Base-by-base conservation (phyloP, 1,140 invertebrate species). In the Charaxes varanes region DNA sequence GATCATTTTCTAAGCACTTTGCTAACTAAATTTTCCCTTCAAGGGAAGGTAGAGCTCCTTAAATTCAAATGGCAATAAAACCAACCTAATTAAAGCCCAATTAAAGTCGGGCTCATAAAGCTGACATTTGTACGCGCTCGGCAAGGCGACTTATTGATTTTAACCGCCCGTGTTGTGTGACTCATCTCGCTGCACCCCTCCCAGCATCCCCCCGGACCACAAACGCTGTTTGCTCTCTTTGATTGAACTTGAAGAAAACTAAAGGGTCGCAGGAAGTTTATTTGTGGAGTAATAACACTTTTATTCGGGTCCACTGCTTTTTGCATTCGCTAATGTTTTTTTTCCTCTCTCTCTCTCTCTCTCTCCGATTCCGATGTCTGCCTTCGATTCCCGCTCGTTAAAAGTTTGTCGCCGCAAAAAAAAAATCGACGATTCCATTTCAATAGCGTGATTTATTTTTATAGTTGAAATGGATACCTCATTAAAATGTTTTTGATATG, bases 221-320 rank as follows among this genome's bases (percentile, higher is more conserved):
- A 57, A 62, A 38, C 53, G 26, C 47, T 64, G 69, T 78, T 73
- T 78, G 62, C 65, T 66, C 61, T 66, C 63, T 66, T 71, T 73
- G 71, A 78, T 76, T 78, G 67, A 68, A 65, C 63, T 71, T 63
- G 49, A 71, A 68, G 63, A 64, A 69, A 73, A 62, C 57, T 62
- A 70, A 72, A 64, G 62, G 54, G 60, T 53, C 58, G 53, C 40
- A n/a, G 37, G 51, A 62, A 70, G 60, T 72, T 66, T 67, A 53
- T 68, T 65, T 73, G 64, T 46, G 12, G 61, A 70, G 53, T 68
- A 62, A 71, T 72, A 70, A 68, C 60, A 66, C 50, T 60, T 59
- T 67, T 62, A 63, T 62, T 62, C 42, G 16, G 33, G 44, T 36
- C 50, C 47, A 30, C 41, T 37, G 44, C 48, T 41, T 62, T 54